phyloP scores from a whole-genome alignment of 2,797 vertebrate species.

The Alauda arvensis region DNA sequence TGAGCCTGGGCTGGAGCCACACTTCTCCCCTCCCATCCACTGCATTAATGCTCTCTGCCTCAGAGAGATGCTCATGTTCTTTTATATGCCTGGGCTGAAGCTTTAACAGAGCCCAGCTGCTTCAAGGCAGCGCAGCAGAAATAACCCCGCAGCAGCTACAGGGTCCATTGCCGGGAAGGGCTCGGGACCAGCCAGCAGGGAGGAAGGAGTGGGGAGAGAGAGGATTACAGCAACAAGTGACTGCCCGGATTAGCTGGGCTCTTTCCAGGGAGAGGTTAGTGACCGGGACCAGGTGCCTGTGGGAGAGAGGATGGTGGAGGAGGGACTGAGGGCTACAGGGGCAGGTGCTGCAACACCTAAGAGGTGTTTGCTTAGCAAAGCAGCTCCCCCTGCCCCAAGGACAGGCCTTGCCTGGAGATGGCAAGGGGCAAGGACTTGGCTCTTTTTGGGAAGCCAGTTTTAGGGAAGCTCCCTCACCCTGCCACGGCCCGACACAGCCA shows the following conservation, averaged over 20 bases:
- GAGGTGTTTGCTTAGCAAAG: not conserved
- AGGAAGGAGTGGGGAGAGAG: not conserved
- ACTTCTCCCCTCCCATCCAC: not conserved
- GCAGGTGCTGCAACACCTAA: not conserved
- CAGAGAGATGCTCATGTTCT: slow-evolving; percentile 50
- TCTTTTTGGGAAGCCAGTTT: not conserved
- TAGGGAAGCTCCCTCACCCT: not conserved
- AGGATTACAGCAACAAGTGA: not conserved
- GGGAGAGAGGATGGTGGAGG: not conserved
- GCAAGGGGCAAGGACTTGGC: not conserved
- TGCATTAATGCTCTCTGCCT: slow-evolving; percentile 49
- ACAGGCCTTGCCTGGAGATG: not conserved
- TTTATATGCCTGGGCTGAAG: slow-evolving; percentile 3
- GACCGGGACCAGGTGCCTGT: rapidly evolving
- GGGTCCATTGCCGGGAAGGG: not conserved
- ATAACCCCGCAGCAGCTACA: not conserved
- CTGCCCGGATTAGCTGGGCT: not conserved
- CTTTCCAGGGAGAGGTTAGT: not conserved
- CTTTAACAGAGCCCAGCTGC: slow-evolving; percentile 13
- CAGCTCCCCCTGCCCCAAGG: not conserved
- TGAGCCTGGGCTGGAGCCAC: not conserved
- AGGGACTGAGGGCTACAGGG: not conserved
- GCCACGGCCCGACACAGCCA: not conserved
- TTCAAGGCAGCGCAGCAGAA: not conserved
- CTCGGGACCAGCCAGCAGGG: not conserved